phyloP scores from a whole-genome alignment of 1,140 invertebrate genomes.

The Megalopta genalis region DNA sequence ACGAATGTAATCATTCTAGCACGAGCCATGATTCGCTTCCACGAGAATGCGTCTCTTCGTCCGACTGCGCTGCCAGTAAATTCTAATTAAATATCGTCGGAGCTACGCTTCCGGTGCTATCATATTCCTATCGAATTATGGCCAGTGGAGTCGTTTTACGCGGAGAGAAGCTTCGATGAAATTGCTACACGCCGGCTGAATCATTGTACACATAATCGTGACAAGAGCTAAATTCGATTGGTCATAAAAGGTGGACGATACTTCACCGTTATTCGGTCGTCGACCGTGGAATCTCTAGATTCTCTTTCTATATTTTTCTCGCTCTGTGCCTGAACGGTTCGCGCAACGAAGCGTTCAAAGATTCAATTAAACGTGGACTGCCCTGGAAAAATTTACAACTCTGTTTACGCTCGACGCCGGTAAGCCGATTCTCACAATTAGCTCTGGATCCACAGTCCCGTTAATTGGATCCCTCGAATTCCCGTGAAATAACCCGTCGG shows the following conservation, averaged over 20 bases:
- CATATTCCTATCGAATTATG: background rate
- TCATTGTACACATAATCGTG: background rate
- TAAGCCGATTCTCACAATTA: conserved; percentile 48
- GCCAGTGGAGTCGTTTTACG: background rate
- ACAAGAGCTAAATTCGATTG: background rate
- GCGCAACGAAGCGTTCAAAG: conserved; percentile 12
- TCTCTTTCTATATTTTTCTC: background rate
- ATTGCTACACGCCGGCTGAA: background rate
- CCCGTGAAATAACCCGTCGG: conserved; percentile 26
- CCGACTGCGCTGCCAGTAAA: background rate
- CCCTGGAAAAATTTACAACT: conserved; percentile 68
- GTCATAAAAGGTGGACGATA: background rate
- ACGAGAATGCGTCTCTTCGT: too few relatives aligned
- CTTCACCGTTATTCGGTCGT: background rate
- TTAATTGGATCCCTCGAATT: conserved; percentile 56
- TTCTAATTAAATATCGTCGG: background rate
- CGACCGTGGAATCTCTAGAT: background rate
- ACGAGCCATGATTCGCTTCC: too few relatives aligned
- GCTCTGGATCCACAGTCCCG: conserved; percentile 33
- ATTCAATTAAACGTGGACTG: conserved; percentile 49
- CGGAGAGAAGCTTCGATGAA: background rate
- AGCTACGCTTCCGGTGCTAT: background rate
- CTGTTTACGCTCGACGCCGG: conserved; percentile 60
- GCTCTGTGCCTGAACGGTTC: conserved; percentile 1
- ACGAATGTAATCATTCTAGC: too few relatives aligned